Percentiles rank a stretch among this genome's conserved stretches.
phyloP scores from a whole-genome alignment of 2,888 invertebrate genomes.

The Amphipoea oculea region DNA sequence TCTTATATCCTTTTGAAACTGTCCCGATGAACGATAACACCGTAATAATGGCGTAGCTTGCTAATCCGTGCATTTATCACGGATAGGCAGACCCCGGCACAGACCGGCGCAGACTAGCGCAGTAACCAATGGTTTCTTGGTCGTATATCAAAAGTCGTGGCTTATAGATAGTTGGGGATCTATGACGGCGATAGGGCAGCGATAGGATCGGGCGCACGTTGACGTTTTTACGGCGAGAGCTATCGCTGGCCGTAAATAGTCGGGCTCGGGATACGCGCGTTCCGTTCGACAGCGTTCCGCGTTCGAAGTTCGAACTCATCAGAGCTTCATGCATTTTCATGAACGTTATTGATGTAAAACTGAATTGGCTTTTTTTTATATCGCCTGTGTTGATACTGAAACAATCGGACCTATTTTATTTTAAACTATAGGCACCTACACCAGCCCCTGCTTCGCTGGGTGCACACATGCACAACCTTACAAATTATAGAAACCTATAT shows the following conservation, averaged over 20 bases:
- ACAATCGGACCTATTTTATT: slow-evolving; percentile 14
- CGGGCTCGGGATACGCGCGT: slow-evolving; percentile 69
- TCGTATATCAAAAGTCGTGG: slow-evolving; percentile 72
- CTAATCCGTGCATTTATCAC: slow-evolving; percentile 63
- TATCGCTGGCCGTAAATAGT: slow-evolving; percentile 82
- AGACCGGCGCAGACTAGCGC: slow-evolving; percentile 17
- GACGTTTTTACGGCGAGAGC: slow-evolving; percentile 86
- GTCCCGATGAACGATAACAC: slow-evolving; percentile 1
- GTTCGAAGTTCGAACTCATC: slow-evolving; percentile 65
- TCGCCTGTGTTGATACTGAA: slow-evolving; percentile 25
- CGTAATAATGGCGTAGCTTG: slow-evolving; percentile 38
- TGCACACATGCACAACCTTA: background rate
- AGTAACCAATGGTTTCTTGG: slow-evolving; percentile 67
- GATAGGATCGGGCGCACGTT: slow-evolving; percentile 80
- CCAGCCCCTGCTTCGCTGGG: too few species aligned
- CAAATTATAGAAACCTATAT: background rate
- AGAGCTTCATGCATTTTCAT: slow-evolving; percentile 72
- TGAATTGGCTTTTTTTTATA: slow-evolving; percentile 57
- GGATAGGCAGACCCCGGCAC: slow-evolving; percentile 35
- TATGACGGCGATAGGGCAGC: slow-evolving; percentile 70
- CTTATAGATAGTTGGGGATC: slow-evolving; percentile 71
- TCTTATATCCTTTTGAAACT: slow-evolving; percentile 14
- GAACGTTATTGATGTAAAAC: slow-evolving; percentile 63
- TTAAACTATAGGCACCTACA: background rate
- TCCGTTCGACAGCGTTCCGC: slow-evolving; percentile 67